Percentiles rank a stretch among this genome's conserved stretches.
These are phyloP conservation scores for Perizoma flavofasciatum DNA, from an alignment of 2,888 invertebrate genomes.

Conservation along the genomic window DNA sequence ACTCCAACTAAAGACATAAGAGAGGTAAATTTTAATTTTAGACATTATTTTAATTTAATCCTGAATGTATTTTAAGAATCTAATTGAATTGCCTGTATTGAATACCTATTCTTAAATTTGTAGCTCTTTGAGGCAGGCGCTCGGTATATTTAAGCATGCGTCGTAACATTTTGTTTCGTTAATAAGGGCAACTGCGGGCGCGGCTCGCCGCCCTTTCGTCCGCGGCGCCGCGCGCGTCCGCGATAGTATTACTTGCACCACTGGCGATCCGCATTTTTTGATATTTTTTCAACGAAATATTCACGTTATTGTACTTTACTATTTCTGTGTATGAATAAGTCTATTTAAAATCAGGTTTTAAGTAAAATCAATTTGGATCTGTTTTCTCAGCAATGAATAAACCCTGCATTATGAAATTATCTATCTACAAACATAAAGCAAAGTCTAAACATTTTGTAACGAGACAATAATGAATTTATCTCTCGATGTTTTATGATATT, in stretches of 20 bases:
- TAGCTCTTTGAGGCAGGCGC: conserved; percentile 68
- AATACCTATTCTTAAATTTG: conserved; percentile 65
- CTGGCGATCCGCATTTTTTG: conserved; percentile 76
- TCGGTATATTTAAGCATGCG: conserved; percentile 67
- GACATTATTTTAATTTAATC: conserved; percentile 68
- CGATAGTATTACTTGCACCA: conserved; percentile 61
- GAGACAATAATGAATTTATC: conserved; percentile 75
- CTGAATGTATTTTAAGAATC: conserved; percentile 73
- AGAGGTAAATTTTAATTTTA: conserved; percentile 72
- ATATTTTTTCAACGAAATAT: conserved; percentile 81
- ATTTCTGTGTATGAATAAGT: conserved; percentile 75
- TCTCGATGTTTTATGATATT: conserved; percentile 74
- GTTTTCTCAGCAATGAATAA: conserved; percentile 71
- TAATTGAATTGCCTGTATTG: conserved; percentile 63
- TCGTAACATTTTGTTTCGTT: conserved; percentile 62
- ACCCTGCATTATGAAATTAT: conserved; percentile 78
- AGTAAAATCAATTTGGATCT: conserved; percentile 79
- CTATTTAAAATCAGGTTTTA: conserved; percentile 80
- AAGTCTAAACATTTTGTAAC: conserved; percentile 70
- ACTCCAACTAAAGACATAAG: conserved; percentile 59
- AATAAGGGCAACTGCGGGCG: conserved; percentile 67
- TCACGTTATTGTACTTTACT: conserved; percentile 76
- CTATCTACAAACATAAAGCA: conserved; percentile 58
- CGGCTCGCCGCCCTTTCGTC: conserved; percentile 13
- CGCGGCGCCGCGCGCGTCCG: conserved; percentile 29